Conservation (phyloP, 2,797 vertebrate species). For the Ptychadena robeensis region DNA sequence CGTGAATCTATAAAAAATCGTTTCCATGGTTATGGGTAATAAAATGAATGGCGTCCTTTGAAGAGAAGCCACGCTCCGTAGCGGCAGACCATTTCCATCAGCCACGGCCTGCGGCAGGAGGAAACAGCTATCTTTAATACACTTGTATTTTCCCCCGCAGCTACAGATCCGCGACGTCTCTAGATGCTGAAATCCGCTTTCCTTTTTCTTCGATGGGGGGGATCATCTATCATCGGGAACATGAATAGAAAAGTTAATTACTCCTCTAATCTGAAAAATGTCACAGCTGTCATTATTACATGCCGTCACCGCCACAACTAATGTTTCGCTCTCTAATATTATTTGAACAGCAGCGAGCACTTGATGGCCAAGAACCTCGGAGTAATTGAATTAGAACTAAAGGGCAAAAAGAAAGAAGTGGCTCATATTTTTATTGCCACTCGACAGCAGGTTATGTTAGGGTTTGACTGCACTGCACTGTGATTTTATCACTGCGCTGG, state of each 20-base stretch:
- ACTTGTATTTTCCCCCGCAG: constrained; percentile 18
- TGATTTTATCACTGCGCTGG: too few relatives aligned
- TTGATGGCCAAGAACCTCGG: constrained; percentile 2
- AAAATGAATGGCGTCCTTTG: background rate
- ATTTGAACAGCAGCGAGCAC: background rate
- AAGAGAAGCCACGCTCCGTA: constrained; percentile 1
- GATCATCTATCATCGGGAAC: constrained; percentile 2
- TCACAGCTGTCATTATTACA: constrained; percentile 37
- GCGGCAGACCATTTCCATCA: constrained; percentile 15
- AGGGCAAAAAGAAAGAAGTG: background rate
- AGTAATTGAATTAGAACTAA: constrained; percentile 5
- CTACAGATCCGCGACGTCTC: constrained; percentile 31
- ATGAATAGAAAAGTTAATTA: constrained; percentile 57
- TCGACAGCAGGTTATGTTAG: background rate
- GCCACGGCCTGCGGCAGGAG: background rate
- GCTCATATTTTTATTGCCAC: background rate
- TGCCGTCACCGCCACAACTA: constrained; percentile 1
- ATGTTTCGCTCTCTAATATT: background rate
- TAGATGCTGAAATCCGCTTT: constrained; percentile 15
- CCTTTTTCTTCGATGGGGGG: background rate
- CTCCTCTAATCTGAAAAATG: constrained; percentile 47
- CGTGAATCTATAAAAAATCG: too few relatives aligned
- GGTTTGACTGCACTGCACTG: too few relatives aligned
- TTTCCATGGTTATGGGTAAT: too few relatives aligned
- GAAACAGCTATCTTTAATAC: constrained; percentile 12